These are phyloP conservation scores for Rattus norvegicus DNA, from an alignment of 2,113 vertebrate genomes.

Conservation along the genomic window DNA sequence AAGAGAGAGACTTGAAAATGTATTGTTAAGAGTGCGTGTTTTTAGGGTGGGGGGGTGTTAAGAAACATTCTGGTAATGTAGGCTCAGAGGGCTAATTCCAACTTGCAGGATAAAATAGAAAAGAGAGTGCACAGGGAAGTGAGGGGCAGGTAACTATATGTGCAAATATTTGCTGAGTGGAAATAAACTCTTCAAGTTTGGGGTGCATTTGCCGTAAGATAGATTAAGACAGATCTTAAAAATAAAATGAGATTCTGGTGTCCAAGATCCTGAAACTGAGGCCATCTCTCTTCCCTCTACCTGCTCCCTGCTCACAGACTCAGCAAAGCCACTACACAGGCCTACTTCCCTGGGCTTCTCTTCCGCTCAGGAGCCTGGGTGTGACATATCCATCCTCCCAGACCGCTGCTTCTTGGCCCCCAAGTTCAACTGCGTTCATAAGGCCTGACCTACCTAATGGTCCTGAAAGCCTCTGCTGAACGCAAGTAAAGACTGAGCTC, in stretches of 20 bases:
- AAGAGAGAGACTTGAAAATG: not conserved
- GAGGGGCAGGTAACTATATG: not conserved
- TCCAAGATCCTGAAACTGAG: not conserved
- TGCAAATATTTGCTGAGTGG: not conserved
- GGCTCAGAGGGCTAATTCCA: not conserved
- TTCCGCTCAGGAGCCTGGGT: not conserved
- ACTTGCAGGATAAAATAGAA: not conserved
- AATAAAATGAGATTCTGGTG: not conserved
- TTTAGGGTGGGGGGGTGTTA: rapidly evolving
- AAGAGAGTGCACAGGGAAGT: not conserved
- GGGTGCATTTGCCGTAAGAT: not conserved
- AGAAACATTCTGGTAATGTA: not conserved
- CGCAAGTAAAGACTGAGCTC: not conserved
- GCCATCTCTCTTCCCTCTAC: not conserved
- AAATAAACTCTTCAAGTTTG: not conserved
- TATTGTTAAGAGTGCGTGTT: not conserved
- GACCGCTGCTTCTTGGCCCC: not conserved
- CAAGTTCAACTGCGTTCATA: not conserved
- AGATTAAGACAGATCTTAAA: not conserved
- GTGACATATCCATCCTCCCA: not conserved
- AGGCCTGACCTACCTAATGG: too few relatives aligned
- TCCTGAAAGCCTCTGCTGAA: not conserved
- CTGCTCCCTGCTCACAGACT: too few relatives aligned
- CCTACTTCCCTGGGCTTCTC: not conserved
- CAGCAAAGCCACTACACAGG: rapidly evolving